Conservation (phyloP, 2,797 vertebrate species). For the Oreonectes daqikongensis region DNA sequence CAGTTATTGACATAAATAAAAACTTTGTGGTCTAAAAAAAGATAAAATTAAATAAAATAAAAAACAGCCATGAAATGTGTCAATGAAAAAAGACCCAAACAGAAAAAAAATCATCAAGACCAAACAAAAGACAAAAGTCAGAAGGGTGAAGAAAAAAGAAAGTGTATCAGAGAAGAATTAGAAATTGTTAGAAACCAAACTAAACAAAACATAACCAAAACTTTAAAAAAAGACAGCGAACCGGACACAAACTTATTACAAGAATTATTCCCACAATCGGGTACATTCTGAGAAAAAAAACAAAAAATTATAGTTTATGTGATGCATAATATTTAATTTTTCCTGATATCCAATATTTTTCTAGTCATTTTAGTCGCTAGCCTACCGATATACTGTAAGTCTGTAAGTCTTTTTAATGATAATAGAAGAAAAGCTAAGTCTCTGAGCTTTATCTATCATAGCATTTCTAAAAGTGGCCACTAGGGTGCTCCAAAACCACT, state of each 20-base stretch:
- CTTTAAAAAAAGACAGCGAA: constrained; percentile 67
- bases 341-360: too few relatives aligned
- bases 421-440: too few relatives aligned
- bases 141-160: constrained; percentile 62
- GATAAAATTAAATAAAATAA: constrained; percentile 63
- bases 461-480: too few relatives aligned
- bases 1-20: constrained; percentile 99
- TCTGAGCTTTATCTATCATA: too few relatives aligned
- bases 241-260: constrained; percentile 56
- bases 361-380: too few relatives aligned
- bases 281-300: too few relatives aligned
- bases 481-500: too few relatives aligned
- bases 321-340: too few relatives aligned
- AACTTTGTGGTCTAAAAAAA: constrained; percentile 95
- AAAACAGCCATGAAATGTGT: constrained; percentile 81
- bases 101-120: constrained; percentile 59
- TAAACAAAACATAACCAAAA: constrained; percentile 78
- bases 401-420: too few relatives aligned
- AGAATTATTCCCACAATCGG: too few relatives aligned
- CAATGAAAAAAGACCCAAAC: constrained; percentile 66
- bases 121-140: constrained; percentile 71
- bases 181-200: constrained; percentile 91
- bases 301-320: too few relatives aligned
- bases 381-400: too few relatives aligned
- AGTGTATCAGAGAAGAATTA: constrained; percentile 88